Evolutionary conservation across 37 sponge, comb jelly and placozoan genomes (phyloP), one percentile per base, ranked within the genome.

Genomic region (Lycopodina hypogea): DNA sequence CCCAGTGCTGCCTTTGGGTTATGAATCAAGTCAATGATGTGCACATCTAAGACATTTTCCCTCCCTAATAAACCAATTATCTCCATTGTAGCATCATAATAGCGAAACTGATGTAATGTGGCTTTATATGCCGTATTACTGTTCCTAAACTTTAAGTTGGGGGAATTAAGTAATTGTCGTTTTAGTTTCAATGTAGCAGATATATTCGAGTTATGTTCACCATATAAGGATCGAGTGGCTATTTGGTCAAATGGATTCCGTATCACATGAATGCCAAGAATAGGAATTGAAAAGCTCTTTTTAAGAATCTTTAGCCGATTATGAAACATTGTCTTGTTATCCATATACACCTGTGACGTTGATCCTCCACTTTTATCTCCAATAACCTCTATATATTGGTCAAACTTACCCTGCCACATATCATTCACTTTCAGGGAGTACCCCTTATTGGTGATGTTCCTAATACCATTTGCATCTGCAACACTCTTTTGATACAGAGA

Each of bases 171-270:
- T 12, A 12, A n/a, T n/a, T n/a, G n/a, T n/a, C n/a, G n/a, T n/a
- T n/a, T n/a, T n/a, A 9, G 48, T 9, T 9, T 45, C 9, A 12
- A 4, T 45, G 4, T 12, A 9, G 48, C 48, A 12, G 4, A 12
- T 12, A 9, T 9, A 12, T 45, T 12, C 9, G 4, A 12, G 8
- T 45, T 4, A 45, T 4, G 48, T 9, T 9, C 48, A 9, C 8
- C 48, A 45, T 45, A 4, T 45, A 4, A 12, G 48, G 9, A 4
- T 33, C 30, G 66, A 30, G 66, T 65, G 3, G 66, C 66, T 65
- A 65, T 65, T 11, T 30, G 26, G 34, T 65, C 66, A 32, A 65
- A 65, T 30, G 66, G 66, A 65, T 65, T 65, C 26, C 66, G 66
- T 30, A 65, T 32, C 30, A 65, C 66, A 12, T 65, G 66, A 30